A percentile compares a stretch with the other conserved stretches of the same genome.
These are phyloP conservation scores for Antrozous pallidus DNA, from an alignment of 2,797 vertebrate genomes.

Conservation along the genomic window DNA sequence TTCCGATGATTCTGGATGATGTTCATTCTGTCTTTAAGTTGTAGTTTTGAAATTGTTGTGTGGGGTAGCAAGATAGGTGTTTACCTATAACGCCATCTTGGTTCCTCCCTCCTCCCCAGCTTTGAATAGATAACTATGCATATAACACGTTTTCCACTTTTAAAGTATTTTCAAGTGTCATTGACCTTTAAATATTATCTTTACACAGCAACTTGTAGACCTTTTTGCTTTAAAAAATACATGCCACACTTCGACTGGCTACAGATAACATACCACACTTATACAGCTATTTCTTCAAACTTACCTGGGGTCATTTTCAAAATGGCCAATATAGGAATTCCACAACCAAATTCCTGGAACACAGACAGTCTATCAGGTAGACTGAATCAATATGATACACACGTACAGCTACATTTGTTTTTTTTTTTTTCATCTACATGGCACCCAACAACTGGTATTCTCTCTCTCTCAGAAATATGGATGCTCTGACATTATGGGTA, in stretches of 20 bases:
- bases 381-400: constrained; percentile 50
- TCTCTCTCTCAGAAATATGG: neutral
- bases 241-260: constrained; percentile 62
- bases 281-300: constrained; percentile 38
- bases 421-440: constrained; percentile 11
- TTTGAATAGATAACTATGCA: neutral
- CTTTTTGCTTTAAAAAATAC: constrained; percentile 64
- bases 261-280: constrained; percentile 36
- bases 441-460: neutral
- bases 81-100: too few species aligned
- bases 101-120: neutral
- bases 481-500: neutral
- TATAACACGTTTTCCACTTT: constrained; percentile 32
- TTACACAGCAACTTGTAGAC: constrained; percentile 18
- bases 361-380: constrained; percentile 49
- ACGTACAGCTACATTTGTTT: neutral
- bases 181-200: constrained; percentile 43
- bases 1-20: too few species aligned
- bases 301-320: constrained; percentile 64
- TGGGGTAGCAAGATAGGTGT: too few species aligned
- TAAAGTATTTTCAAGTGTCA: constrained; percentile 35
- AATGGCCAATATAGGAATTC: constrained; percentile 54
- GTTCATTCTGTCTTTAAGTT: too few species aligned
- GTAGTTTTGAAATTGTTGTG: too few species aligned
- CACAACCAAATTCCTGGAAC: constrained; percentile 20